Evolutionary conservation across 2,113 vertebrate genomes (phyloP).

Genomic region (Perca fluviatilis): DNA sequence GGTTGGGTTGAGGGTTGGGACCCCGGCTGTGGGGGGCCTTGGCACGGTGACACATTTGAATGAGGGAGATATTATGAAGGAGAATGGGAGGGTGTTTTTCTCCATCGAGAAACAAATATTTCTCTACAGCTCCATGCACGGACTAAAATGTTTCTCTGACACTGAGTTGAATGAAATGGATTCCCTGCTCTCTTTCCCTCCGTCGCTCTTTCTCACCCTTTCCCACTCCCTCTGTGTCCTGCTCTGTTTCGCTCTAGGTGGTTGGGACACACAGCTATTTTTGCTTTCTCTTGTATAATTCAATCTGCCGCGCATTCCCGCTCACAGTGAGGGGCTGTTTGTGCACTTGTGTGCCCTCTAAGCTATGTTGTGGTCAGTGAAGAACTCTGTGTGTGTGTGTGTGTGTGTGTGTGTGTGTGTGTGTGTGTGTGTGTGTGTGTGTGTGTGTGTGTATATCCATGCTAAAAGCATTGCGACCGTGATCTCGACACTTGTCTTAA

Average conservation of each 20-base stretch:
- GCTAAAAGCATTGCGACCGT: slow-evolving; percentile 36
- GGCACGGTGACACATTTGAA: slow-evolving; percentile 66
- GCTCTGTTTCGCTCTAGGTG: slow-evolving; percentile 47
- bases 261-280: slow-evolving; percentile 73
- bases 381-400: neutral
- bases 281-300: slow-evolving; percentile 79
- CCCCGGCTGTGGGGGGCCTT: slow-evolving; percentile 67
- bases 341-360: slow-evolving; percentile 53
- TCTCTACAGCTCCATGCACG: neutral
- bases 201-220: slow-evolving; percentile 23
- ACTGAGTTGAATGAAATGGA: slow-evolving; percentile 16
- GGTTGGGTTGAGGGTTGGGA: slow-evolving; percentile 68
- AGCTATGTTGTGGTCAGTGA: slow-evolving; percentile 39
- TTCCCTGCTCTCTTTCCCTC: slow-evolving; percentile 18
- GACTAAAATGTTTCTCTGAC: neutral
- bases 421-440: neutral
- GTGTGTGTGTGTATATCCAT: slow-evolving; percentile 11
- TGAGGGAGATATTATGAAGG: slow-evolving; percentile 54
- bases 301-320: slow-evolving; percentile 70
- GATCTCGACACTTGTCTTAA: slow-evolving; percentile 50
- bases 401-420: slow-evolving; percentile 13
- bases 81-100: slow-evolving; percentile 40
- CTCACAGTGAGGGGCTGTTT: slow-evolving; percentile 62
- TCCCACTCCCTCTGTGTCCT: slow-evolving; percentile 34
- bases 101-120: neutral